Base-by-base conservation (phyloP, 2,113 vertebrate genomes). In the Antennarius striatus region DNA sequence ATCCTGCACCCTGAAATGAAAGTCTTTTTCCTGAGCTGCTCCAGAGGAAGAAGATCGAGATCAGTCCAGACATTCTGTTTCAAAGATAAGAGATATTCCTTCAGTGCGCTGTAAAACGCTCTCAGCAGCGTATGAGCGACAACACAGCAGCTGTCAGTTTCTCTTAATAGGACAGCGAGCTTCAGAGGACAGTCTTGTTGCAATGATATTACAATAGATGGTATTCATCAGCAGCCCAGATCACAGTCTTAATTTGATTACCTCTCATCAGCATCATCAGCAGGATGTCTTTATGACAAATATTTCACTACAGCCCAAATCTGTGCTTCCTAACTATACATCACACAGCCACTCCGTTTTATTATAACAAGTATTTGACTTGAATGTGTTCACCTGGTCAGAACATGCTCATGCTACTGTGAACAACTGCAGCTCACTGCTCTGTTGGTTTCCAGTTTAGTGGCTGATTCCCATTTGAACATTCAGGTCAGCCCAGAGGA, bases 211-310 rank as follows among this genome's bases (percentile, higher is more conserved):
- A 16, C 7, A 7, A 50, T 4, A 51, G 42, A 43, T 9, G 10
- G 42, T 12, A 12, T 43, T 43, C 42, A 12, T 12, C 42, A 42
- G 12, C 13, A 0, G 3, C 13, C 43, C 53, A 4, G n/a, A 29
- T 16, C 5, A 50, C 36, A 7, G 10, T 52, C 29, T 55, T 13
- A 47, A 66, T 12, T 55, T 53, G 11, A 45, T 56, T 55, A 29
- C 9, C 22, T 6, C 40, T 39, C 3, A n/a, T 71, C 47, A 43
- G 7, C 48, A 68, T 73, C 43, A 70, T 69, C 61, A 57, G 43
- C 29, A 58, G 59, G 63, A 36, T 36, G 32, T 36, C 32, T 36
- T 47, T 47, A 40, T 71, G 66, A 77, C 62, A 59, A 74, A 82
- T 68, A 47, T 52, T 46, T 65, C 15, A 51, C 71, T 45, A 39